phyloP scores from a whole-genome alignment of 1,140 invertebrate species.

The Cepaea nemoralis region DNA sequence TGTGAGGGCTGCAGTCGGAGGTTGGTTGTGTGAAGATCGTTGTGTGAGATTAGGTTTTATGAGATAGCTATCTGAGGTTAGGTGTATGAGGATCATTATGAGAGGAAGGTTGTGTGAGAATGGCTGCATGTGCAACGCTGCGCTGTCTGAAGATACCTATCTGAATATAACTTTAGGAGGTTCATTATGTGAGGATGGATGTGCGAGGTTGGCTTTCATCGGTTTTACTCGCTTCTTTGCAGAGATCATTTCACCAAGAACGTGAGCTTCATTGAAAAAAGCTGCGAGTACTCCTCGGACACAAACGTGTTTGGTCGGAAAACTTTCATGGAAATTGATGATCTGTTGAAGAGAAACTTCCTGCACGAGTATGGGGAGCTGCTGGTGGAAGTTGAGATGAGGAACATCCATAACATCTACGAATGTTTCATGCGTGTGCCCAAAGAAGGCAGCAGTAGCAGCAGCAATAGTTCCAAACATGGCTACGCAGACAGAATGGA shows the following conservation, averaged over 20 bases:
- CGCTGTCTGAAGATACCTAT: too few relatives aligned
- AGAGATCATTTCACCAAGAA: slow-evolving; percentile 77
- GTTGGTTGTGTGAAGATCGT: too few relatives aligned
- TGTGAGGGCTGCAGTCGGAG: too few relatives aligned
- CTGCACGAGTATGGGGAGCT: slow-evolving; percentile 88
- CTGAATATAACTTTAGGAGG: too few relatives aligned
- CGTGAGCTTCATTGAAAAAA: slow-evolving; percentile 85
- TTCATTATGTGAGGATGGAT: too few relatives aligned
- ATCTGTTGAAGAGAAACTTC: slow-evolving; percentile 83
- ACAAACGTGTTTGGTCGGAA: slow-evolving; percentile 83
- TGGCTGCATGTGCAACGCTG: too few relatives aligned
- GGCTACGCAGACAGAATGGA: slow-evolving; percentile 75
- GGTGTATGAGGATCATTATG: too few relatives aligned
- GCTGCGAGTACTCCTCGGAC: slow-evolving; percentile 81
- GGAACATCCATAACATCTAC: slow-evolving; percentile 83
- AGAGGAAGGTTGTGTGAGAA: too few relatives aligned
- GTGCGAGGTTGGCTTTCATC: too few relatives aligned
- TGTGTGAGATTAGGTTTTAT: too few relatives aligned
- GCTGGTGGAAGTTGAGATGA: slow-evolving; percentile 84
- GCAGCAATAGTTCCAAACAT: slow-evolving; percentile 42
- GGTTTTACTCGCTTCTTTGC: not conserved
- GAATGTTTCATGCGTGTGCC: slow-evolving; percentile 75
- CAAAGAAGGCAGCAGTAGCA: slow-evolving; percentile 48
- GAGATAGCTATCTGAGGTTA: too few relatives aligned
- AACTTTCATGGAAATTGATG: slow-evolving; percentile 84